phyloP scores from a whole-genome alignment of 2,888 invertebrate genomes.

The Lamellibrachia columna region DNA sequence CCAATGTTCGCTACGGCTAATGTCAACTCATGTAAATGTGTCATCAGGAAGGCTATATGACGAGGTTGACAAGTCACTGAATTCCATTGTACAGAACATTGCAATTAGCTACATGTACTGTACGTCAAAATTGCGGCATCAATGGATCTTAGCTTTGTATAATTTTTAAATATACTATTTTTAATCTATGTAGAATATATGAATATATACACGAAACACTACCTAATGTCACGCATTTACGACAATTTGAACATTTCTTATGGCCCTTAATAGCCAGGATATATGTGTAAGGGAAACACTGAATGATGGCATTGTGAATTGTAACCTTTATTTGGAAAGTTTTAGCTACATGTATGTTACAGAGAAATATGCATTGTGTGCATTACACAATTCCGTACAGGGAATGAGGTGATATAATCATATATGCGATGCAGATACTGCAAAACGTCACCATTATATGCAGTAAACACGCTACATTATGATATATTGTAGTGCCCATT shows the following conservation, averaged over 20 bases:
- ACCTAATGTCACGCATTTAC: neutral
- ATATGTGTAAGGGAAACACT: neutral
- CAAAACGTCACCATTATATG: neutral
- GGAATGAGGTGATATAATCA: neutral
- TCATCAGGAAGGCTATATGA: too few species aligned
- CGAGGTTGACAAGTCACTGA: too few species aligned
- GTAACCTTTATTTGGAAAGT: neutral
- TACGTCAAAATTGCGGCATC: too few species aligned
- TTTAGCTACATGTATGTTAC: neutral
- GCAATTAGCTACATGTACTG: too few species aligned
- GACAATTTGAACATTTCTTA: neutral
- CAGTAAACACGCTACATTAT: neutral
- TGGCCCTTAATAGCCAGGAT: neutral
- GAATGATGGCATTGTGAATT: neutral
- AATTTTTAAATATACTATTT: too few species aligned
- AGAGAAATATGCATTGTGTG: neutral
- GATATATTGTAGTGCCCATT: neutral
- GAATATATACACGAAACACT: neutral
- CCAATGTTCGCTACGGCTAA: too few species aligned
- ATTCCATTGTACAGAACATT: too few species aligned
- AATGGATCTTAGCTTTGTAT: too few species aligned
- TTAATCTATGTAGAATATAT: too few species aligned
- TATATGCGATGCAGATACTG: neutral
- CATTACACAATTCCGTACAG: neutral
- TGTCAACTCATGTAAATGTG: too few species aligned